Evolutionary conservation across 1,140 invertebrate species (phyloP).

Genomic region (Reticulitermes speratus): DNA sequence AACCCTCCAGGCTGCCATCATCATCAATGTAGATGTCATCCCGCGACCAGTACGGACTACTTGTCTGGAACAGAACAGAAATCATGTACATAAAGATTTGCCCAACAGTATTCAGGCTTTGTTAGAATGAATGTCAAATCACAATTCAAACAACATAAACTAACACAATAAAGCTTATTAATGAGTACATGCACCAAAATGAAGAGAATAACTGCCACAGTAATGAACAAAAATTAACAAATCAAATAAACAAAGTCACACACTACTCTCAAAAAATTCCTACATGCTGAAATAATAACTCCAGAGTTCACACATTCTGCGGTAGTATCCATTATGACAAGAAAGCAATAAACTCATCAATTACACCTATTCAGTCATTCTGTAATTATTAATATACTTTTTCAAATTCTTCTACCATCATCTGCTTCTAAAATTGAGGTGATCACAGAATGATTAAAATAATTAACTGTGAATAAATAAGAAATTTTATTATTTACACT

Average conservation of each 20-base stretch:
- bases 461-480: not conserved
- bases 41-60: slow-evolving; percentile 38
- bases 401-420: too few species aligned
- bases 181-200: too few species aligned
- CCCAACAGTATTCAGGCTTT: not conserved
- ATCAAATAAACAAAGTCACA: too few species aligned
- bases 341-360: not conserved
- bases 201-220: too few species aligned
- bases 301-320: too few species aligned
- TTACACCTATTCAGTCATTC: not conserved
- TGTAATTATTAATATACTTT: not conserved
- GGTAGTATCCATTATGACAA: not conserved
- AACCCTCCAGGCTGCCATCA: slow-evolving; percentile 52
- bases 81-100: not conserved
- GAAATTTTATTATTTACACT: not conserved
- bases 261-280: too few species aligned
- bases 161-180: too few species aligned
- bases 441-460: not conserved
- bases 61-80: slow-evolving; percentile 22
- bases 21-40: slow-evolving; percentile 52
- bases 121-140: too few species aligned
- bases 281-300: too few species aligned
- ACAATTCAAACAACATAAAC: too few species aligned
- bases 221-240: too few species aligned
- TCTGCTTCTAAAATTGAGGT: too few species aligned